A percentile compares a stretch with the other conserved stretches of the same genome.
phyloP scores from a whole-genome alignment of 2,113 vertebrate genomes.

The Alosa alosa region DNA sequence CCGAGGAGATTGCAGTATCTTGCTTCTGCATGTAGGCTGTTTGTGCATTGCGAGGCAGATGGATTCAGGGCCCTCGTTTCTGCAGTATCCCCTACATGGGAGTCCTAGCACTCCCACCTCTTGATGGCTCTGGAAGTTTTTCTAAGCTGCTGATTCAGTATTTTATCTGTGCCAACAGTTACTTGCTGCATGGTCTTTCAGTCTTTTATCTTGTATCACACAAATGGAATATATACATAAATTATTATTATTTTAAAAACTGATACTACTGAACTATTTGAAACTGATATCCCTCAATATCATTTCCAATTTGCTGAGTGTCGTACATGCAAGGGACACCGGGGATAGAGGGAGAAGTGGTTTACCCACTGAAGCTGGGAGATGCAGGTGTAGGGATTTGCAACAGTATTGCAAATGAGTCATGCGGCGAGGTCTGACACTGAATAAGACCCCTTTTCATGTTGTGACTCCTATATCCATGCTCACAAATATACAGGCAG shows the following conservation, averaged over 20 bases:
- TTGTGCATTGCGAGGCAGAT: background rate
- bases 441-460: conserved; percentile 43
- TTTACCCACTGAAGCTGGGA: background rate
- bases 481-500: conserved; percentile 54
- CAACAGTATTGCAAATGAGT: conserved; percentile 40
- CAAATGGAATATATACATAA: background rate
- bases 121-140: conserved; percentile 40
- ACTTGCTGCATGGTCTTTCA: background rate
- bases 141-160: conserved; percentile 24
- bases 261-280: too few relatives aligned
- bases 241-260: background rate
- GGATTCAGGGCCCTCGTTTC: conserved; percentile 9
- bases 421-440: background rate
- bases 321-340: background rate
- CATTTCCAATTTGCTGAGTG: background rate
- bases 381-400: conserved; percentile 28
- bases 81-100: conserved; percentile 42
- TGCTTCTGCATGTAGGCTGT: background rate
- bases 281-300: background rate
- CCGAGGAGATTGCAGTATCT: background rate
- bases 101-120: conserved; percentile 22
- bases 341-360: background rate
- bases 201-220: background rate
- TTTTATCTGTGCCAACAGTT: conserved; percentile 38
- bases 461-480: conserved; percentile 56